Evolutionary conservation across 2,797 vertebrate species (phyloP).

Genomic region (Thaleichthys pacificus): DNA sequence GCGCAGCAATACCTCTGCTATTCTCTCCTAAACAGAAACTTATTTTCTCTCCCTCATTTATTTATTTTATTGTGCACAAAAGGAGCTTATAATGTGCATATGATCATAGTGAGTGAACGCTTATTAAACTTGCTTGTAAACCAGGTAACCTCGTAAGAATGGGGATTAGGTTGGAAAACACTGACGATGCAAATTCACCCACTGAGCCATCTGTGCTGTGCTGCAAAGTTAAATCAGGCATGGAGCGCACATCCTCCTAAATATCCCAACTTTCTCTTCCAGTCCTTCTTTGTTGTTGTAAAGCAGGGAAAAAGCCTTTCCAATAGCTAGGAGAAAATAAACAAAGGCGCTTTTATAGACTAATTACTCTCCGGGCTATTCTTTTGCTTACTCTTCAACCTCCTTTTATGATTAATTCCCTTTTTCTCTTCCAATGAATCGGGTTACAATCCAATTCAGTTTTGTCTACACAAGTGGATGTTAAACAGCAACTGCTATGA

Average conservation of each 20-base stretch:
- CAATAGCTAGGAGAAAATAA: conserved; percentile 42
- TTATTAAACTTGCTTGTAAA: conserved; percentile 67
- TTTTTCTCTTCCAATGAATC: conserved; percentile 41
- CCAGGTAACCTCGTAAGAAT: conserved; percentile 64
- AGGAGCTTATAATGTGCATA: conserved; percentile 60
- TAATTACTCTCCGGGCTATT: conserved; percentile 58
- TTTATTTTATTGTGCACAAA: conserved; percentile 58
- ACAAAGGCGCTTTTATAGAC: conserved; percentile 61
- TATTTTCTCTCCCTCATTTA: conserved; percentile 39
- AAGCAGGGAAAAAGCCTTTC: conserved; percentile 48
- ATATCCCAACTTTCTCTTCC: conserved; percentile 58
- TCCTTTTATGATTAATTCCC: conserved; percentile 50
- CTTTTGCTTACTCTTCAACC: conserved; percentile 32
- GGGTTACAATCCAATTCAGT: conserved; percentile 33
- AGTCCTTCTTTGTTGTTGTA: conserved; percentile 53
- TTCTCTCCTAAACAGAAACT: conserved; percentile 46
- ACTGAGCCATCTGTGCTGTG: conserved; percentile 42
- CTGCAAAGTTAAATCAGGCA: conserved; percentile 54
- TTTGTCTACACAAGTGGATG: conserved; percentile 26
- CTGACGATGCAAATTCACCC: conserved; percentile 58
- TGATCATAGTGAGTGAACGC: conserved; percentile 49
- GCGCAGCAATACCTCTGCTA: conserved; percentile 34
- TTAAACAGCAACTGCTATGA: conserved; percentile 25
- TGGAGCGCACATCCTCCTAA: conserved; percentile 46
- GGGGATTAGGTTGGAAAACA: conserved; percentile 60